These are phyloP conservation scores for Gallinago media DNA, from an alignment of 2,113 vertebrate species.

Conservation along the genomic window DNA sequence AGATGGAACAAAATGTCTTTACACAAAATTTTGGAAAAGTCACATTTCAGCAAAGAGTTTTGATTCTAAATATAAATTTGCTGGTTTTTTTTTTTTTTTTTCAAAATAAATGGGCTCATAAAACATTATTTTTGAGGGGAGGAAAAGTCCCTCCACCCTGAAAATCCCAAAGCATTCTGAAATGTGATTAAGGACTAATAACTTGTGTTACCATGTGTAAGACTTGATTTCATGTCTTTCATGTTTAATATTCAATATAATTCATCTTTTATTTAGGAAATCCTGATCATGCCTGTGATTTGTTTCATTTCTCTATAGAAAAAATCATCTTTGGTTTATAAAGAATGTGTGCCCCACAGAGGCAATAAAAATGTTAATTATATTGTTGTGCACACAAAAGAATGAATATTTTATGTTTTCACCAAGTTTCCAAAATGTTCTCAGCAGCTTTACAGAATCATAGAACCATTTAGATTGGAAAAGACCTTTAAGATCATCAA, in stretches of 20 bases:
- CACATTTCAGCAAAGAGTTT: background rate
- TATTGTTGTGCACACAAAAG: background rate
- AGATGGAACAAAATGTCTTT: background rate
- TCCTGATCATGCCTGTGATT: background rate
- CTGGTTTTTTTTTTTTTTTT: background rate
- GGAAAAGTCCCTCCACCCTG: rapidly evolving
- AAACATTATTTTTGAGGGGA: background rate
- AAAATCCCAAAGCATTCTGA: background rate
- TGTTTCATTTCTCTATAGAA: background rate
- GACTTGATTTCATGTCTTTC: background rate
- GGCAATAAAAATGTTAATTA: background rate
- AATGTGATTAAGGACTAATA: background rate
- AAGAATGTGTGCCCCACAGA: background rate
- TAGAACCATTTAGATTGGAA: background rate
- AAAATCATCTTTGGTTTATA: background rate
- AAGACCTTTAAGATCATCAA: background rate
- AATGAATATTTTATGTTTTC: background rate
- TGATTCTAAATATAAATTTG: background rate
- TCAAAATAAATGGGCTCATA: background rate
- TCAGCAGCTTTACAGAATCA: background rate
- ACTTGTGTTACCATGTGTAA: background rate
- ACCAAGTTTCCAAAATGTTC: background rate
- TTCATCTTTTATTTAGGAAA: background rate
- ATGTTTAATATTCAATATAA: background rate
- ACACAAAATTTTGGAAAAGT: background rate